Evolutionary conservation across 2,797 vertebrate species (phyloP), one percentile per base, ranked within the genome.

Genomic region (Otolemur crassicaudatus): DNA sequence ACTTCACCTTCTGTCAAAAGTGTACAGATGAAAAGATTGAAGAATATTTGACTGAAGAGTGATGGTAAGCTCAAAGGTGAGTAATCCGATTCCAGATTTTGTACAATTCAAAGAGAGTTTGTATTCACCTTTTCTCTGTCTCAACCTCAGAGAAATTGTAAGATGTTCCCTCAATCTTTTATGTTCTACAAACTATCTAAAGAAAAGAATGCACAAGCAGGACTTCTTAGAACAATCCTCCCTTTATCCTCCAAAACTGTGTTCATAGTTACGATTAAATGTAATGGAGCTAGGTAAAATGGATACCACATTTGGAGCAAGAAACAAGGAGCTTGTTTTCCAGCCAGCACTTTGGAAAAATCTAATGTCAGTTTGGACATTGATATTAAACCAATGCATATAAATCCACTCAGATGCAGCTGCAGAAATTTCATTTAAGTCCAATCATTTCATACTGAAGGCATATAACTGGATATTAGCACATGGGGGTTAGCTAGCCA

Each of bases 361-460:
- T 96, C 95, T 97, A 97, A 98, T 98, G 97, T 98, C 94, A 94
- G 75, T 98, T 98, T 98, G 92, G 96, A 96, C 97, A 94, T 92
- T 88, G 77, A 94, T 97, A 97, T 97, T 96, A 98, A 98, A 97
- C 97, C 67, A 94, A 29, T 96, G 94, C 97, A 90, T 94, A 93
- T 93, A 97, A 87, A 87, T 96, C 90, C 16, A 43, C 53, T 73
- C 58, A 49, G 75, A 40, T 60, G n/a, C 20, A 92, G 85, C 49
- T 73, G 4, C 90, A 87, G 79, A 95, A 65, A 79, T 79, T 58
- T 76, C 83, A 20, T 56, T 85, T 63, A 70, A 90, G 97, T 34
- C 69, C 49, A 80, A 34, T 80, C 56, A 5, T 56, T 93, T 80
- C 49, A 49, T 58, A 29, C 53, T 2, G 14, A 87, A 76, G n/a